Percentiles rank a stretch among this genome's conserved stretches.
phyloP scores from a whole-genome alignment of 2,888 invertebrate species.

The Cerastis leucographa region DNA sequence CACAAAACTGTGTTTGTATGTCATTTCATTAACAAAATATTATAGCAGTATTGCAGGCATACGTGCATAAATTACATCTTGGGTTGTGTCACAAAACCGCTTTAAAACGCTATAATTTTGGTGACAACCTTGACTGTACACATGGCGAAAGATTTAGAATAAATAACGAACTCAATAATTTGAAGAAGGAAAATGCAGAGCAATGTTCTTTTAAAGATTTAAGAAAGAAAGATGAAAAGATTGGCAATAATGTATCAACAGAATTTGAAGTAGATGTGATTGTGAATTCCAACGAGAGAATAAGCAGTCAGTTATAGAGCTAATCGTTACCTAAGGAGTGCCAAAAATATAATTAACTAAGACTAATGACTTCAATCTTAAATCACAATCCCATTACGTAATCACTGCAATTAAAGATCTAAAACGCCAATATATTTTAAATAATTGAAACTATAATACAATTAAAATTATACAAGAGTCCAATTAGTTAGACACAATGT shows the following conservation, averaged over 20 bases:
- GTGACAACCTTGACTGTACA: conserved; percentile 21
- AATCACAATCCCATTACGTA: conserved; percentile 43
- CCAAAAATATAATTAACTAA: conserved; percentile 18
- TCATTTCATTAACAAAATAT: conserved; percentile 56
- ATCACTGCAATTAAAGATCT: conserved; percentile 49
- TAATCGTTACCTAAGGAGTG: conserved; percentile 15
- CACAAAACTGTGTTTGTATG: conserved; percentile 60
- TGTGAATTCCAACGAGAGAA: background rate
- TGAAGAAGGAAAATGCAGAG: background rate
- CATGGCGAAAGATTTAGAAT: conserved; percentile 38
- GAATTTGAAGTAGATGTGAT: background rate
- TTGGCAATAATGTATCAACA: background rate
- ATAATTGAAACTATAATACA: conserved; percentile 63
- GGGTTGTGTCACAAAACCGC: conserved; percentile 71
- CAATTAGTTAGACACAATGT: conserved; percentile 76
- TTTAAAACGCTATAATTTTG: conserved; percentile 41
- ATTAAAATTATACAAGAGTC: conserved; percentile 67
- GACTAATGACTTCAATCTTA: conserved; percentile 33
- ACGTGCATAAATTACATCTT: conserved; percentile 75
- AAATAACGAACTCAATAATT: conserved; percentile 4
- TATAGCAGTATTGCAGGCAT: conserved; percentile 69
- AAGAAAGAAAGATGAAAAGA: background rate
- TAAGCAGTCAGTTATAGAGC: background rate
- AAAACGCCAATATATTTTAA: conserved; percentile 58
- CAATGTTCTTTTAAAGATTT: background rate